Percentiles rank a stretch among this genome's conserved stretches.
Conservation (phyloP, 2,113 vertebrate species). For the Pomatostomus ruficeps region DNA sequence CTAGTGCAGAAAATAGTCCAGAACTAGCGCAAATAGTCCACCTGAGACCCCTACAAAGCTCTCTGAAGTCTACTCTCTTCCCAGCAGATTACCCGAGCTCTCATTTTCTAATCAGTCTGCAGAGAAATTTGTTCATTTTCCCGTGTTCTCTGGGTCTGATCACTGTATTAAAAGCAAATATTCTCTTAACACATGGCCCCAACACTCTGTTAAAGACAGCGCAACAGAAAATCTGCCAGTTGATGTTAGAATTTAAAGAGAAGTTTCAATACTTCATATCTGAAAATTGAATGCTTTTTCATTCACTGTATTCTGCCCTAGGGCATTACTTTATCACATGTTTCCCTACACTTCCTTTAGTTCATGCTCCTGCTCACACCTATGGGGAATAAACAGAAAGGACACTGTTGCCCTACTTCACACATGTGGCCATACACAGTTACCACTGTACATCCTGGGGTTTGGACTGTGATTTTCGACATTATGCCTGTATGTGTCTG, state of each 20-base stretch:
- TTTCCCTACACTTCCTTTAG: not conserved
- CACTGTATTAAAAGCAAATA: not conserved
- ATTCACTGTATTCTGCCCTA: not conserved
- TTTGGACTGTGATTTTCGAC: not conserved
- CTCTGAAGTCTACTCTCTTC: not conserved
- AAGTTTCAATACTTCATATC: not conserved
- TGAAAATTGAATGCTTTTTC: accelerated
- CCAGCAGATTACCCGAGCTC: not conserved
- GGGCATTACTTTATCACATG: not conserved
- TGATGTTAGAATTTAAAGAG: not conserved
- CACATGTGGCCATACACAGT: not conserved
- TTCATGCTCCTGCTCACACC: not conserved
- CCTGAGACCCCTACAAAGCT: not conserved
- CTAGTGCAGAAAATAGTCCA: not conserved
- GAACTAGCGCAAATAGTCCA: not conserved
- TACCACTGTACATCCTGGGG: not conserved
- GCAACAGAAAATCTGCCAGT: not conserved
- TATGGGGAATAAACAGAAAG: not conserved
- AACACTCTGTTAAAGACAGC: not conserved
- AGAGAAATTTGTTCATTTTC: not conserved
- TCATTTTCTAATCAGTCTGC: not conserved
- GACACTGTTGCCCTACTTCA: not conserved
- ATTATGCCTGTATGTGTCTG: not conserved
- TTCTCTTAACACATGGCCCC: not conserved
- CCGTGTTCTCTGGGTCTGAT: not conserved